These are phyloP conservation scores for Bombylius major DNA, from an alignment of 2,888 invertebrate genomes.

Conservation along the genomic window DNA sequence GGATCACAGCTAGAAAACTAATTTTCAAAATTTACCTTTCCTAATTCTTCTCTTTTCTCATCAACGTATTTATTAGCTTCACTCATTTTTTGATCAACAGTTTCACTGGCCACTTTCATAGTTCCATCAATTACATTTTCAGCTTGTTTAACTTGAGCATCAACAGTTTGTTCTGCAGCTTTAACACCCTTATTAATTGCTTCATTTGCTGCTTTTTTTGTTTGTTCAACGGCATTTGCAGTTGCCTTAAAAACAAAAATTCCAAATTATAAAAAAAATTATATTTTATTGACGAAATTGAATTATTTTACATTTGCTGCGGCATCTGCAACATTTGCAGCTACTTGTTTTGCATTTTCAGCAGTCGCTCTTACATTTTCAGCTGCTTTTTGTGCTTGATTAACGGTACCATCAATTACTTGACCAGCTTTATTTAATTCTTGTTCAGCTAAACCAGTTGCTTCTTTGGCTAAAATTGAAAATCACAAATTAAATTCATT, in stretches of 20 bases:
- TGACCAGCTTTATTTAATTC: constrained; percentile 33
- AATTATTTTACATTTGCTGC: constrained; percentile 22
- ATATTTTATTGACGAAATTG: background rate
- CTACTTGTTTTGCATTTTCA: constrained; percentile 30
- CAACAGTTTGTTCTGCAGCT: constrained; percentile 38
- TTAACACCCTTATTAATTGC: constrained; percentile 39
- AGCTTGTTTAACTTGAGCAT: constrained; percentile 39
- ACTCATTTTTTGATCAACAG: constrained; percentile 48
- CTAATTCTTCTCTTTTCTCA: constrained; percentile 41
- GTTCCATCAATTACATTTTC: constrained; percentile 43
- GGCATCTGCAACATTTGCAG: constrained; percentile 29
- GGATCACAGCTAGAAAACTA: too few relatives aligned
- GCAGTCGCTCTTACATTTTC: constrained; percentile 26
- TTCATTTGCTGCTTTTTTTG: constrained; percentile 38
- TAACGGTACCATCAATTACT: constrained; percentile 30
- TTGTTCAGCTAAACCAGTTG: constrained; percentile 30
- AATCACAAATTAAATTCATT: background rate
- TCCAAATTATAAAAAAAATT: background rate
- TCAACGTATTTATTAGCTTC: constrained; percentile 49
- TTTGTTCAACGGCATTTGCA: constrained; percentile 35
- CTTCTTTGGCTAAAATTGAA: constrained; percentile 28
- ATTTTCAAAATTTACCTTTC: constrained; percentile 21
- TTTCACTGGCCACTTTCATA: constrained; percentile 43
- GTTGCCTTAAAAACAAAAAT: constrained; percentile 24
- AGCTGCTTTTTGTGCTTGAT: constrained; percentile 24